Evolutionary conservation across 2,113 vertebrate genomes (phyloP), one percentile per base, ranked within the genome.

Genomic region (Mormyrus lacerda): DNA sequence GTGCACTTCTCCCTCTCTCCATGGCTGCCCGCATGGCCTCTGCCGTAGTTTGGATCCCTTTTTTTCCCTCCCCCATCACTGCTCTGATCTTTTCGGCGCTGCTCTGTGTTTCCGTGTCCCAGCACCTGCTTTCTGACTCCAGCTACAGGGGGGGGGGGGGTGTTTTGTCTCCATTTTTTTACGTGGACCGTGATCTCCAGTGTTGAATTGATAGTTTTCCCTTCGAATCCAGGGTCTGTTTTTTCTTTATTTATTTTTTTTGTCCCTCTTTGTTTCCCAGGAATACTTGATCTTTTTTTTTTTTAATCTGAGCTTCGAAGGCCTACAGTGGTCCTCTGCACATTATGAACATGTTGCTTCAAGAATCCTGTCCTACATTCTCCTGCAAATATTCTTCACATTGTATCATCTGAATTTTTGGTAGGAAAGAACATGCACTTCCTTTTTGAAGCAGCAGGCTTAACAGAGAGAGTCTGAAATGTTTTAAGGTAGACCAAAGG

Each of bases 91-190:
- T 91, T 91, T 92, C 92, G 92, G 92, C 93, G 90, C 90, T 93
- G 95, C 93, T 95, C 93, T 93, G 93, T 92, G 93, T 95, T 94
- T 91, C 90, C 94, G 95, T 94, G 94, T 95, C 93, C 94, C 94
- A 94, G 94, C 93, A 94, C 93, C 92, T 89, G 93, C 93, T 53
- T 92, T 95, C 90, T 55, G 61, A 82, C 31, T 55, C 35, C 73
- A 58, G 76, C 73, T 89, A 44, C 19, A 10, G 73, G 88, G 50
- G 45, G 31, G 87, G 87, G 45, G 47, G 85, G 86, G 31, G 50
- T 55, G 51, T 87, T 55, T 58, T 87, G 50, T 65, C 35, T 65
- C 39, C 21, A 42, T 87, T 45, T 45, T 86, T 83, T 85, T 42
- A 84, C 2, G 15, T 79, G 50, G 79, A 89, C 27, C 50, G 35